A percentile compares a stretch with the other conserved stretches of the same genome.
Conservation (phyloP, 2,797 vertebrate species). For the Catharus ustulatus region DNA sequence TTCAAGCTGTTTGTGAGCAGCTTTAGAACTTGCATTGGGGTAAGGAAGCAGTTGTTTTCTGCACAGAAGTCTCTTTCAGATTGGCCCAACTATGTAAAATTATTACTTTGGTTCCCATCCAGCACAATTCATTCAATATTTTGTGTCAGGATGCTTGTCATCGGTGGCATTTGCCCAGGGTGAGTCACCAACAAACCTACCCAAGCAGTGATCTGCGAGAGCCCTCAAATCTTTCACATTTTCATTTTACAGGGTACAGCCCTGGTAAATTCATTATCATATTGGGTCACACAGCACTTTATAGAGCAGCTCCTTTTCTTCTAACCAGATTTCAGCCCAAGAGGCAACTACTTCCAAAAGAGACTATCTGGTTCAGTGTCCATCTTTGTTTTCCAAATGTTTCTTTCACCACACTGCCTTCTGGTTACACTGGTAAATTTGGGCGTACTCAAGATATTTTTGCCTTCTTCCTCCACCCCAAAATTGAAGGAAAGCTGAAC, state of each 20-base stretch:
- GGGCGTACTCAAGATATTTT: neutral
- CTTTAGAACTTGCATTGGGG: neutral
- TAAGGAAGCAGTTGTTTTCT: slow-evolving; percentile 31
- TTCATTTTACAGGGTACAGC: slow-evolving; percentile 7
- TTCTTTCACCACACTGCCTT: neutral
- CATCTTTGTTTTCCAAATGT: neutral
- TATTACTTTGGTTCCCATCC: slow-evolving; percentile 33
- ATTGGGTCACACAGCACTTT: neutral
- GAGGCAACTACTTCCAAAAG: slow-evolving; percentile 3
- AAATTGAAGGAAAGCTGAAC: neutral
- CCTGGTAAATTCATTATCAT: neutral
- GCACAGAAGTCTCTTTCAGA: slow-evolving; percentile 34
- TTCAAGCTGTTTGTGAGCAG: neutral
- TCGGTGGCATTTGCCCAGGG: slow-evolving; percentile 10
- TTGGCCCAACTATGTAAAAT: slow-evolving; percentile 7
- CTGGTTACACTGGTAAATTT: neutral
- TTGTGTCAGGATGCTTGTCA: slow-evolving; percentile 38
- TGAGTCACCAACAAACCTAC: neutral
- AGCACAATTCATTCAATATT: slow-evolving; percentile 43
- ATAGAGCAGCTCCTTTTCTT: neutral
- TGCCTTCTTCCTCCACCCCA: neutral
- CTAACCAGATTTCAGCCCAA: neutral
- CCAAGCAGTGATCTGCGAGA: neutral
- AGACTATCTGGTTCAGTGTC: neutral
- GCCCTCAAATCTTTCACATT: slow-evolving; percentile 6